Base-by-base conservation (phyloP, 2,888 invertebrate genomes). In the Pteria penguin region DNA sequence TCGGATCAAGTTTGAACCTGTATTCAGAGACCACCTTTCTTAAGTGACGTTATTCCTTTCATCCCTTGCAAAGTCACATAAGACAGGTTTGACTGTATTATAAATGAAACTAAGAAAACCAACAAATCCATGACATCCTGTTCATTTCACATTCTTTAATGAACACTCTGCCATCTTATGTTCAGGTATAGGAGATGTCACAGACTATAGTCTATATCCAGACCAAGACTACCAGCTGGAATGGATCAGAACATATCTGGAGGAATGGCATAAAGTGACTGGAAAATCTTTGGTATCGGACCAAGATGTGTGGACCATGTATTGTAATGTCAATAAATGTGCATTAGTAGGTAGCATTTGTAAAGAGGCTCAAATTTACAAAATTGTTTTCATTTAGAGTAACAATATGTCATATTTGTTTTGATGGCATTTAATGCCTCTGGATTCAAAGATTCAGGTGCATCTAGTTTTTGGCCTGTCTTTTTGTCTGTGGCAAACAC, bases 181-280 rank as follows among this genome's bases (percentile, higher is more conserved):
- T n/a, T n/a, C 86, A 95, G 95, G 95, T 76, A 92, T 95, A 1
- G 94, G 94, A 52, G 92, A 93, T 61, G 93, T 94, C 1, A 55
- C 57, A 54, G 94, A 95, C 89, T 95, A 94, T 89, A 93, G 94
- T 3, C 94, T 94, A 74, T 98, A 96, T 92, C 98, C 98, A 0
- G 94, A 93, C 70, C 94, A 95, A 90, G 94, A 95, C 58, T 95
- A 96, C 83, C 98, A 97, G 93, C 91, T 94, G 73, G 91, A 93
- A 70, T 98, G 98, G 98, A 93, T 98, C 80, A 93, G 93, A 71
- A 94, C 94, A 62, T 98, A 98, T 91, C 93, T 98, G 57, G 93
- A 94, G 84, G 93, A 94, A 77, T 96, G 94, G 91, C 93, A 94
- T n/a, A 74, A 79, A 26, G 76, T 77, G n/a, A 69, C 78, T 33